Evolutionary conservation across 2,797 vertebrate species (phyloP).

Genomic region (Pelobates cultripes): DNA sequence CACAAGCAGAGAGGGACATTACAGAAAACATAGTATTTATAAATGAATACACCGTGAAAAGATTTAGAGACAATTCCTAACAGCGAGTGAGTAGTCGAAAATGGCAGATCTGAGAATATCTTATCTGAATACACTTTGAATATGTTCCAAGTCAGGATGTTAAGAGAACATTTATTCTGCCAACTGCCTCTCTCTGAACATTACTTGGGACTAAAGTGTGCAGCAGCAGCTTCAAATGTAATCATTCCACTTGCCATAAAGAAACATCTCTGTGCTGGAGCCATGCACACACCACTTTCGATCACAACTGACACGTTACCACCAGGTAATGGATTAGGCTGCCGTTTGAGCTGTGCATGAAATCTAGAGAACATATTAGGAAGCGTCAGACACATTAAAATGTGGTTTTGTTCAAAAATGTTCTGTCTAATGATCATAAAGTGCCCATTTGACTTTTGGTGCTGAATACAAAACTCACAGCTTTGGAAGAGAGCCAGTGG

Average conservation of each 20-base stretch:
- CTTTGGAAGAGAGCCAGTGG: slow-evolving; percentile 83
- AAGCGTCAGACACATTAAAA: neutral
- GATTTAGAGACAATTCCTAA: neutral
- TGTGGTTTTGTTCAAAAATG: neutral
- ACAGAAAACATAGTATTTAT: too few relatives aligned
- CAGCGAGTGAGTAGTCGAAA: neutral
- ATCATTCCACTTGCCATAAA: neutral
- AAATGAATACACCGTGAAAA: neutral
- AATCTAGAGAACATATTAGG: neutral
- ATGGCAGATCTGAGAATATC: neutral
- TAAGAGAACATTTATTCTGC: neutral
- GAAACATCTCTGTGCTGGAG: neutral
- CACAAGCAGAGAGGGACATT: too few relatives aligned
- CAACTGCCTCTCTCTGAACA: neutral
- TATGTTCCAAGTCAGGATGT: neutral
- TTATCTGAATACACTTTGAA: neutral
- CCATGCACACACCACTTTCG: neutral
- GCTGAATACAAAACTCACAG: slow-evolving; percentile 60
- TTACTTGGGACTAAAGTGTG: neutral
- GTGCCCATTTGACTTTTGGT: neutral
- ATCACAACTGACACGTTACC: neutral
- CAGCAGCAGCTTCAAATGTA: neutral
- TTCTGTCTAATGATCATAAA: neutral
- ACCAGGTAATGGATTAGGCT: neutral
- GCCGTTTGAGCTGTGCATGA: neutral